These are phyloP conservation scores for Otocyon megalotis DNA, from an alignment of 2,113 vertebrate genomes.

Conservation along the genomic window DNA sequence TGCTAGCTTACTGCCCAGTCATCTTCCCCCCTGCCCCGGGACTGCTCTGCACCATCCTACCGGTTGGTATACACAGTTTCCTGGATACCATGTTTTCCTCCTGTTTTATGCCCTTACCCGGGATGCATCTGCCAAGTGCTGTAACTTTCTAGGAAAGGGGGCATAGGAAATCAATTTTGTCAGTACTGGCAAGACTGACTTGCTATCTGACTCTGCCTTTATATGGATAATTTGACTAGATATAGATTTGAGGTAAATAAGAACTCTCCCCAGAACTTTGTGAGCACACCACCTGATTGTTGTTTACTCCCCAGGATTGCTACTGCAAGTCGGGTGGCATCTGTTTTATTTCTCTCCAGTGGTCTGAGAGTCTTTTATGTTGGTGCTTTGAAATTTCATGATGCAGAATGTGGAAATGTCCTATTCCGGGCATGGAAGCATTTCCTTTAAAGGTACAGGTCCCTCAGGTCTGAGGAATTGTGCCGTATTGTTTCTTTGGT, in stretches of 20 bases:
- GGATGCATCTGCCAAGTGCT: not conserved
- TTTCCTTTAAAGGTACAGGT: not conserved
- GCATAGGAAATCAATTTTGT: not conserved
- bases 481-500: not conserved
- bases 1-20: not conserved
- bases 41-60: not conserved
- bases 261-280: not conserved
- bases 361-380: not conserved
- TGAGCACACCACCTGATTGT: too few relatives aligned
- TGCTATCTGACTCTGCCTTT: not conserved
- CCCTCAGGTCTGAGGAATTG: not conserved
- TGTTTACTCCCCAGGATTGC: not conserved
- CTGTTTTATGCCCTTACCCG: not conserved
- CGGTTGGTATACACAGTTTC: not conserved
- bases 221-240: not conserved
- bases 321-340: not conserved
- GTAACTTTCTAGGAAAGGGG: not conserved
- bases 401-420: not conserved
- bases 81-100: not conserved
- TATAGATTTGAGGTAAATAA: not conserved
- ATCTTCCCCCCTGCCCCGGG: accelerated
- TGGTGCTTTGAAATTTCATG: conserved; percentile 33
- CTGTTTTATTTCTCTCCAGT: not conserved
- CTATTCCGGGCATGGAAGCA: not conserved
- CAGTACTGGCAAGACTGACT: not conserved